These are phyloP conservation scores for Taenioides sp. DNA, from an alignment of 2,797 vertebrate species.

Conservation along the genomic window DNA sequence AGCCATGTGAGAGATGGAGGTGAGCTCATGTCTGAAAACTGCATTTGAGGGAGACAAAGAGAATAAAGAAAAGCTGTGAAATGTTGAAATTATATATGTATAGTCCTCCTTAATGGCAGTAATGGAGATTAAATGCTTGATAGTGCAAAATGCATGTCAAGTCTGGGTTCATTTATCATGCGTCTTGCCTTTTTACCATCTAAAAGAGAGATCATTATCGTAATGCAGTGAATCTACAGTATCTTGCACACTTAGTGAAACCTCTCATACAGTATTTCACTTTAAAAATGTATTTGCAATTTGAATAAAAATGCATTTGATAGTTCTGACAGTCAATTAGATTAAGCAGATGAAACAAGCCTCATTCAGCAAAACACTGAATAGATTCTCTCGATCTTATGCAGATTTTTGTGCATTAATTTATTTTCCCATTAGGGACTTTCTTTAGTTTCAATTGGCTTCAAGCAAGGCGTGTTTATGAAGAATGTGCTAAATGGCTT, in stretches of 20 bases:
- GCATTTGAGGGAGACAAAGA: slow-evolving; percentile 20
- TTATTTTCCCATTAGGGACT: slow-evolving; percentile 35
- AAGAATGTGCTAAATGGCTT: slow-evolving; percentile 25
- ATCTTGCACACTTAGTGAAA: slow-evolving; percentile 17
- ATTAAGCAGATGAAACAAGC: slow-evolving; percentile 26
- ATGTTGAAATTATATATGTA: slow-evolving; percentile 5
- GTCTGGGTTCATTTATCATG: background rate
- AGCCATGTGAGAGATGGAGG: slow-evolving; percentile 22
- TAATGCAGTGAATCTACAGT: slow-evolving; percentile 1
- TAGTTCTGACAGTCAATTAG: slow-evolving; percentile 32
- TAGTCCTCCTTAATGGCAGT: background rate
- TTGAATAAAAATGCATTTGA: slow-evolving; percentile 19
- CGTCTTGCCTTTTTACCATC: slow-evolving; percentile 1
- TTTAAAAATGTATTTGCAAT: slow-evolving; percentile 22
- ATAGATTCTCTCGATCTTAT: slow-evolving; percentile 38
- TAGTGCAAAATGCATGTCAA: background rate
- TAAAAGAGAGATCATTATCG: slow-evolving; percentile 11
- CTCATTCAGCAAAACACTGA: slow-evolving; percentile 11
- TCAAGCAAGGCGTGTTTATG: slow-evolving; percentile 20
- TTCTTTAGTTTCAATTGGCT: slow-evolving; percentile 29
- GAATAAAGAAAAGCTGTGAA: slow-evolving; percentile 3
- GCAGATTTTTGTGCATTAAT: slow-evolving; percentile 31
- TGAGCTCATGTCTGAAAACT: slow-evolving; percentile 66
- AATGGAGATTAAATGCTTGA: background rate
- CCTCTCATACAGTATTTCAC: background rate